These are phyloP conservation scores for Rhincodon typus DNA, from an alignment of 2,797 vertebrate genomes.

Conservation along the genomic window DNA sequence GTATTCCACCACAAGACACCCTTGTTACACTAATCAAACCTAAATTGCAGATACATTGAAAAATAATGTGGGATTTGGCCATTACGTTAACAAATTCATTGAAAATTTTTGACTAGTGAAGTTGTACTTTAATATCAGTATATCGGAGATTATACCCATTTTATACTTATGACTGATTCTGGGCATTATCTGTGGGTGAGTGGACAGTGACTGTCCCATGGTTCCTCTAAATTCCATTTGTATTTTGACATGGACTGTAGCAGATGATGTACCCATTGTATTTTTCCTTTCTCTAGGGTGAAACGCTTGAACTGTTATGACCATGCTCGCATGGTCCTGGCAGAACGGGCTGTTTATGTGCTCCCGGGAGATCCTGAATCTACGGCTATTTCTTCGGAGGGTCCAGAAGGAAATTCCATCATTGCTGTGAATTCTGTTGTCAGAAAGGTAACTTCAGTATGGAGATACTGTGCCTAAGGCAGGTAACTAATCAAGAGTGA, in stretches of 20 bases:
- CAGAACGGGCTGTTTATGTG: slow-evolving; percentile 85
- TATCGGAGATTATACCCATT: not conserved
- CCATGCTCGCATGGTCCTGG: slow-evolving; percentile 91
- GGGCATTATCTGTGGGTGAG: too few species aligned
- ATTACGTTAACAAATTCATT: not conserved
- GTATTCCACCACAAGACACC: not conserved
- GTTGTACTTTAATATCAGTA: not conserved
- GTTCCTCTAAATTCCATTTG: not conserved
- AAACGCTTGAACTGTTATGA: slow-evolving; percentile 89
- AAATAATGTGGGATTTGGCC: not conserved
- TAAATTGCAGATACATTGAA: not conserved
- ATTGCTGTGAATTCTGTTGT: slow-evolving; percentile 81
- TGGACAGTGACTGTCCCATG: not conserved
- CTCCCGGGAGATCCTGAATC: slow-evolving; percentile 88
- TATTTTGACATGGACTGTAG: not conserved
- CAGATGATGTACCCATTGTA: not conserved
- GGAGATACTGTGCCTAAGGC: slow-evolving; percentile 35
- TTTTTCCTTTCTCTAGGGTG: slow-evolving; percentile 61
- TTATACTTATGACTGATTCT: not conserved
- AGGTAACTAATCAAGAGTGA: not conserved
- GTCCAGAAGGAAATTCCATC: slow-evolving; percentile 76
- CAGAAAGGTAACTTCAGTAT: slow-evolving; percentile 68
- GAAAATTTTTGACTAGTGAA: not conserved
- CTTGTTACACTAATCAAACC: not conserved
- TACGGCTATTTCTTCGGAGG: slow-evolving; percentile 85